These are phyloP conservation scores for Centropus bengalensis DNA, from an alignment of 2,113 vertebrate genomes.

Conservation along the genomic window DNA sequence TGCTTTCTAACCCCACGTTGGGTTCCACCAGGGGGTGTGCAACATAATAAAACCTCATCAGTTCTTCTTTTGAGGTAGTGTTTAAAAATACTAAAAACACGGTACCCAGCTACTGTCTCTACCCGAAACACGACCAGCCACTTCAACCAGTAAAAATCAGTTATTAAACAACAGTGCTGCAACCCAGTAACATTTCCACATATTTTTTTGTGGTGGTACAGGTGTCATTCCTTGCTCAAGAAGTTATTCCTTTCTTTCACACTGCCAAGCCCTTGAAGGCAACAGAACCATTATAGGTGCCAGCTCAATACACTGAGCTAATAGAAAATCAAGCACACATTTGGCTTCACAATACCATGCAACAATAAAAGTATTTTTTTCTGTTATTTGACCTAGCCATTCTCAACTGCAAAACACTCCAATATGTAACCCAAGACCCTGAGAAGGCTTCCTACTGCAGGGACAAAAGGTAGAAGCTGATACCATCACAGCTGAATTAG, in stretches of 20 bases:
- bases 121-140: neutral
- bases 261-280: neutral
- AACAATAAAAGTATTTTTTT: neutral
- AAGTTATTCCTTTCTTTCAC: neutral
- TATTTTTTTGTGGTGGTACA: neutral
- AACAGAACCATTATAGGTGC: neutral
- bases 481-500: neutral
- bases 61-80: neutral
- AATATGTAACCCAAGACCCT: neutral
- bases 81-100: neutral
- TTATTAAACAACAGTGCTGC: neutral
- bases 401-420: neutral
- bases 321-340: neutral
- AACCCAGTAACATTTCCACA: neutral
- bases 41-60: neutral
- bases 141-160: neutral
- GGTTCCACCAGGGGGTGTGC: neutral
- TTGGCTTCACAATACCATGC: neutral
- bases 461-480: neutral
- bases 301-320: neutral
- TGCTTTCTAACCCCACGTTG: neutral
- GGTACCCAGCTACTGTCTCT: neutral
- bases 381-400: neutral
- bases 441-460: neutral
- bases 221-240: neutral